phyloP scores from a whole-genome alignment of 2,113 vertebrate genomes.

The Miniopterus natalensis region DNA sequence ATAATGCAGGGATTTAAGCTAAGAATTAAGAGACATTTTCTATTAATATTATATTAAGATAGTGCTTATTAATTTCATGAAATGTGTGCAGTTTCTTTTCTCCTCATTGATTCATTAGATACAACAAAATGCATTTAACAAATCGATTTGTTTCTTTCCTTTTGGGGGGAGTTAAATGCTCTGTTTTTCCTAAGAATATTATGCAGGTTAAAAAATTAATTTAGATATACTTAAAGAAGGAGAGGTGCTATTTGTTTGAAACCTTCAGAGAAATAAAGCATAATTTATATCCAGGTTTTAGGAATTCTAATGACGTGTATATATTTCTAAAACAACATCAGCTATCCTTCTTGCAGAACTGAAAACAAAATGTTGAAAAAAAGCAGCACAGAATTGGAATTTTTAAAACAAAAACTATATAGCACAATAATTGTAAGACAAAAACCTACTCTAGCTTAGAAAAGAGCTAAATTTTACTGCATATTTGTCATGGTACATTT shows the following conservation, averaged over 20 bases:
- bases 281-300: constrained; percentile 81
- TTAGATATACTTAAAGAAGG: constrained; percentile 78
- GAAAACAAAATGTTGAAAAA: constrained; percentile 78
- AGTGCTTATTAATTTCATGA: constrained; percentile 45
- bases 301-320: constrained; percentile 71
- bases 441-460: constrained; percentile 90
- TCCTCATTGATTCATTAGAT: constrained; percentile 18
- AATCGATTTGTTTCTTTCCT: constrained; percentile 72
- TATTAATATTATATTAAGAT: constrained; percentile 44
- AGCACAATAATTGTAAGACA: constrained; percentile 88
- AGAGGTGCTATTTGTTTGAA: constrained; percentile 74
- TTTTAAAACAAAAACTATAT: constrained; percentile 87
- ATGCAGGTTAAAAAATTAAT: constrained; percentile 76
- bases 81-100: constrained; percentile 31
- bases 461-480: constrained; percentile 89
- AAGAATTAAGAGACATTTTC: constrained; percentile 39
- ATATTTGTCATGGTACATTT: constrained; percentile 91
- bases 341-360: constrained; percentile 77
- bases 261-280: constrained; percentile 67
- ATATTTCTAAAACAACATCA: constrained; percentile 70
- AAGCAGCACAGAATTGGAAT: constrained; percentile 84
- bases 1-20: constrained; percentile 30
- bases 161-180: constrained; percentile 72
- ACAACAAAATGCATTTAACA: constrained; percentile 80
- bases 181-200: constrained; percentile 74